Conservation (phyloP, 2,113 vertebrate species). For the Panurus biarmicus region DNA sequence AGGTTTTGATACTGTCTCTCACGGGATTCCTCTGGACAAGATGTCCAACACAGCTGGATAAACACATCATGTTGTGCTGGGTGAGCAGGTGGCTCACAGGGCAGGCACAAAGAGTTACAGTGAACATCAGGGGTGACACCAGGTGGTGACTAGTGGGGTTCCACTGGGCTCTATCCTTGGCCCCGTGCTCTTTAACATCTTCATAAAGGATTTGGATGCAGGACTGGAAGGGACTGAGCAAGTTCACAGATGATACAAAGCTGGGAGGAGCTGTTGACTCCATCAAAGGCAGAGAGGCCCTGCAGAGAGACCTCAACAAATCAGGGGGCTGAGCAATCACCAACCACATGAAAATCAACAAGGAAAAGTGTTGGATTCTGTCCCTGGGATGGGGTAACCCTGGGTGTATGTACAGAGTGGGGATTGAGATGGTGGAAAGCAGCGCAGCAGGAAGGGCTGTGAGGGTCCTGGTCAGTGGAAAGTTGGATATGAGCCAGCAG, state of each 20-base stretch:
- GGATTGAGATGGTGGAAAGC: not conserved
- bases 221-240: not conserved
- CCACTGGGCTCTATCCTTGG: not conserved
- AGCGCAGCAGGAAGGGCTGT: accelerated
- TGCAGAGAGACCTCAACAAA: not conserved
- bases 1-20: not conserved
- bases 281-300: not conserved
- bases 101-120: not conserved
- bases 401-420: not conserved
- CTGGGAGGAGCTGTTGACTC: not conserved
- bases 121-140: not conserved
- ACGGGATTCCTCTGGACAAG: not conserved
- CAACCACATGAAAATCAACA: not conserved
- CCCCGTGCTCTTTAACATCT: not conserved
- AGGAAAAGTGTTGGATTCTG: not conserved
- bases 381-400: not conserved
- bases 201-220: accelerated
- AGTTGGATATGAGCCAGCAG: accelerated
- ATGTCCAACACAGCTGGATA: not conserved
- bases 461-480: accelerated
- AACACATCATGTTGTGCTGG: not conserved
- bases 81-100: not conserved
- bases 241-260: not conserved
- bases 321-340: not conserved
- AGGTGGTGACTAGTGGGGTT: not conserved